These are phyloP conservation scores for Rutpela maculata DNA, from an alignment of 2,888 invertebrate species.

Conservation along the genomic window DNA sequence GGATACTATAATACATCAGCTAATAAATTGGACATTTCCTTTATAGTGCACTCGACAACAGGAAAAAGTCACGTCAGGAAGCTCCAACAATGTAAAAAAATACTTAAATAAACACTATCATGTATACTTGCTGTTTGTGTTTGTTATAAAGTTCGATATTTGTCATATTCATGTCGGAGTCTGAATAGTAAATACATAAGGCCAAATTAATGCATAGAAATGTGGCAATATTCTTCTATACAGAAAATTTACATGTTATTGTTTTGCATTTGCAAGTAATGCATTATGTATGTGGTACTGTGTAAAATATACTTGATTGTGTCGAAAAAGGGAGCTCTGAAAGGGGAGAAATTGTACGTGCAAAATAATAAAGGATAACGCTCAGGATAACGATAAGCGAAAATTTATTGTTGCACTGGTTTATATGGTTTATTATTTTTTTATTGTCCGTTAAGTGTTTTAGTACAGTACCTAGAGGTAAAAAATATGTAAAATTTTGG, in stretches of 20 bases:
- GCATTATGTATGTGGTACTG: neutral
- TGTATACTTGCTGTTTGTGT: neutral
- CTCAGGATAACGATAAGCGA: too few relatives aligned
- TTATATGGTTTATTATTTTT: too few relatives aligned
- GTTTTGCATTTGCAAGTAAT: neutral
- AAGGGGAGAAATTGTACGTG: neutral
- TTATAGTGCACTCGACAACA: neutral
- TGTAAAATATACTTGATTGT: neutral
- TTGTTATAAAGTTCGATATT: neutral
- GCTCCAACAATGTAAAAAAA: neutral
- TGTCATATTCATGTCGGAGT: neutral
- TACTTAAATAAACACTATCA: conserved; percentile 2
- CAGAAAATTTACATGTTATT: conserved; percentile 13
- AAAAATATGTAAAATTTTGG: too few relatives aligned
- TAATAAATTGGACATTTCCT: neutral
- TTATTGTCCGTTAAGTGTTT: too few relatives aligned
- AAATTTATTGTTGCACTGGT: too few relatives aligned
- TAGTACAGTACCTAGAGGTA: too few relatives aligned
- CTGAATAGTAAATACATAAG: neutral
- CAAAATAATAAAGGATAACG: too few relatives aligned
- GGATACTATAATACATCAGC: neutral
- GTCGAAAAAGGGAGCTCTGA: neutral
- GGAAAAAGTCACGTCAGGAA: neutral
- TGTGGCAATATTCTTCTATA: neutral
- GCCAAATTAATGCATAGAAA: conserved; percentile 5